phyloP scores from a whole-genome alignment of 2,113 vertebrate genomes.

The Lagopus leucura region DNA sequence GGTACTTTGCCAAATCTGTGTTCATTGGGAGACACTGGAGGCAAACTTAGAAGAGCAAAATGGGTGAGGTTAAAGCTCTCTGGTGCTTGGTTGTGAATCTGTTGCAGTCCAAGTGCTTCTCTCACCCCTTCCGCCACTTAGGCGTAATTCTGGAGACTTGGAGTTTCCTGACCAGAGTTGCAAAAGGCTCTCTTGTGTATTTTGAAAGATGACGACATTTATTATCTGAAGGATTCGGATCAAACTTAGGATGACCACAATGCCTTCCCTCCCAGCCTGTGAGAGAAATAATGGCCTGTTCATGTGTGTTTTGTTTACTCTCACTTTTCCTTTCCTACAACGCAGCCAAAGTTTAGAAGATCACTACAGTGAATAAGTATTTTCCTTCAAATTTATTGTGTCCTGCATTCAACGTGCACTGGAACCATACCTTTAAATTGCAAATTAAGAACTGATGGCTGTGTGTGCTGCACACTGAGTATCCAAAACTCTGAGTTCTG shows the following conservation, averaged over 20 bases:
- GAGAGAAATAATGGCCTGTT: neutral
- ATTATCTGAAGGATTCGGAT: neutral
- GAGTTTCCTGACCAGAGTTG: neutral
- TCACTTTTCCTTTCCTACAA: neutral
- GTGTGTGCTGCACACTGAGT: neutral
- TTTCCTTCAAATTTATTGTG: neutral
- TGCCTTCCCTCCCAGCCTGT: neutral
- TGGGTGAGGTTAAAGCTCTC: neutral
- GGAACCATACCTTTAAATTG: neutral
- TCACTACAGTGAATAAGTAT: neutral
- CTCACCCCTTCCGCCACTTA: neutral
- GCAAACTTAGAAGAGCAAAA: neutral
- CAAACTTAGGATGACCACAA: neutral
- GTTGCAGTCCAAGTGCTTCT: neutral
- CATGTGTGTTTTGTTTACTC: accelerated
- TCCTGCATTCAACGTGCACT: neutral
- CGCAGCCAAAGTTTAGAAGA: neutral
- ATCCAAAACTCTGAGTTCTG: neutral
- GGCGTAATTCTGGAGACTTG: neutral
- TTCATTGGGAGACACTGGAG: neutral
- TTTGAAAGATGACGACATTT: neutral
- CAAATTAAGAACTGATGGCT: neutral
- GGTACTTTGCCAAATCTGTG: neutral
- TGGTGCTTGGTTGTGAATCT: neutral
- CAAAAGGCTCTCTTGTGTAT: neutral